These are phyloP conservation scores for Pantelozetes paolii DNA, from an alignment of 2,888 invertebrate species.

Conservation along the genomic window DNA sequence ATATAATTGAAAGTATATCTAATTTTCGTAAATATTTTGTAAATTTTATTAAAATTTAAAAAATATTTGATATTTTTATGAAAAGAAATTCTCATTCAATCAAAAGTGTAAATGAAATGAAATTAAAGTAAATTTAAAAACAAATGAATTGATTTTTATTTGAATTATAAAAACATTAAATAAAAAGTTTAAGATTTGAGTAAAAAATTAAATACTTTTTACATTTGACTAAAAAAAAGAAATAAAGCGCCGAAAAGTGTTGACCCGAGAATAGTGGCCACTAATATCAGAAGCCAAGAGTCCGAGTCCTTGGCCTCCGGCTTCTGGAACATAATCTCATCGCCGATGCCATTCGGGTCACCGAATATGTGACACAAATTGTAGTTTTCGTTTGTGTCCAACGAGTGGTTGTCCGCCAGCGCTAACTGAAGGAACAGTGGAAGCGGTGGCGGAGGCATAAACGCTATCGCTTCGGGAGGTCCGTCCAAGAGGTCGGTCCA, in stretches of 20 bases:
- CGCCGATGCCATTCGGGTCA: slow-evolving; percentile 16
- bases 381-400: slow-evolving; percentile 26
- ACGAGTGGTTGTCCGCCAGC: slow-evolving; percentile 47
- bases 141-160: too few species aligned
- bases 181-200: neutral
- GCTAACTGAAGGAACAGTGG: slow-evolving; percentile 66
- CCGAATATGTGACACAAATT: slow-evolving; percentile 41
- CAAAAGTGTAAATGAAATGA: too few species aligned
- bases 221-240: slow-evolving; percentile 74
- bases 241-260: slow-evolving; percentile 71
- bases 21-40: too few species aligned
- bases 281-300: slow-evolving; percentile 74
- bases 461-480: slow-evolving; percentile 75
- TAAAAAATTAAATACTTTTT: slow-evolving; percentile 65
- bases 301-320: slow-evolving; percentile 54
- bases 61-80: too few species aligned
- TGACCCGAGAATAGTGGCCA: slow-evolving; percentile 73
- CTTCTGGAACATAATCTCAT: slow-evolving; percentile 16
- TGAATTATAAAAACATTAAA: too few species aligned
- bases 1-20: too few species aligned
- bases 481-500: slow-evolving; percentile 54
- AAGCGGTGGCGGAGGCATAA: slow-evolving; percentile 78
- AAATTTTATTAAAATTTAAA: too few species aligned
- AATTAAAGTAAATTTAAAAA: too few species aligned
- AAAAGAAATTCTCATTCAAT: too few species aligned